Percentiles rank a stretch among this genome's conserved stretches.
These are phyloP conservation scores for Hermaeophaga mercurialis DNA, from an alignment of 2,888 invertebrate genomes.

Conservation along the genomic window DNA sequence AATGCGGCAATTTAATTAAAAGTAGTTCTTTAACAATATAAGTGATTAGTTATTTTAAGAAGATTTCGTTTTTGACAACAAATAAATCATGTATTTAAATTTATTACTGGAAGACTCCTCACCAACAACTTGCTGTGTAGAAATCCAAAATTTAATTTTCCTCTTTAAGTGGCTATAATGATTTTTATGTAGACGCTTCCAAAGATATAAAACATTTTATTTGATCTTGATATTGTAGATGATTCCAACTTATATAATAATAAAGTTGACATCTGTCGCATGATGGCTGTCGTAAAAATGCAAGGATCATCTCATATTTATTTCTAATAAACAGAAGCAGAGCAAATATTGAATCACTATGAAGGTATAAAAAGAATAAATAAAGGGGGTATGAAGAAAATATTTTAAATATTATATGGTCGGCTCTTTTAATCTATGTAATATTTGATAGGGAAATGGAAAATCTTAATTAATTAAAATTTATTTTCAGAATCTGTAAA, in stretches of 20 bases:
- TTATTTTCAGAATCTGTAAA: too few relatives aligned
- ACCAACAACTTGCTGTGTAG: background rate
- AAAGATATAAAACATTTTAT: constrained; percentile 40
- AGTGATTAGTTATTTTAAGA: too few relatives aligned
- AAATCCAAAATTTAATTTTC: constrained; percentile 22
- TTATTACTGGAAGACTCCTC: too few relatives aligned
- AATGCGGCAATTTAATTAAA: background rate
- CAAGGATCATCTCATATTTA: constrained; percentile 32
- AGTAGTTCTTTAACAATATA: too few relatives aligned
- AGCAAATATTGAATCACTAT: background rate
- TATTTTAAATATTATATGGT: too few relatives aligned
- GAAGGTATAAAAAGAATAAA: background rate
- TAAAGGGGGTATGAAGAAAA: too few relatives aligned
- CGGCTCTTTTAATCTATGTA: too few relatives aligned
- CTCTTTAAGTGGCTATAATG: constrained; percentile 6
- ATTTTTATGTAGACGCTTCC: constrained; percentile 24
- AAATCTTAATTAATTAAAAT: too few relatives aligned
- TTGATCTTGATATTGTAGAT: constrained; percentile 41
- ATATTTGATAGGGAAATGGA: too few relatives aligned
- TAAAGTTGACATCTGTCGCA: constrained; percentile 47
- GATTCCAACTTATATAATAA: constrained; percentile 44
- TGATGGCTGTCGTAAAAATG: constrained; percentile 43
- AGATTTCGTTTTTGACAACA: too few relatives aligned
- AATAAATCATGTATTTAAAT: too few relatives aligned
- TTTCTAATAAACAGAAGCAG: constrained; percentile 6